Evolutionary conservation across 2,888 invertebrate genomes (phyloP).

Genomic region (Nephrotoma guestfalica): DNA sequence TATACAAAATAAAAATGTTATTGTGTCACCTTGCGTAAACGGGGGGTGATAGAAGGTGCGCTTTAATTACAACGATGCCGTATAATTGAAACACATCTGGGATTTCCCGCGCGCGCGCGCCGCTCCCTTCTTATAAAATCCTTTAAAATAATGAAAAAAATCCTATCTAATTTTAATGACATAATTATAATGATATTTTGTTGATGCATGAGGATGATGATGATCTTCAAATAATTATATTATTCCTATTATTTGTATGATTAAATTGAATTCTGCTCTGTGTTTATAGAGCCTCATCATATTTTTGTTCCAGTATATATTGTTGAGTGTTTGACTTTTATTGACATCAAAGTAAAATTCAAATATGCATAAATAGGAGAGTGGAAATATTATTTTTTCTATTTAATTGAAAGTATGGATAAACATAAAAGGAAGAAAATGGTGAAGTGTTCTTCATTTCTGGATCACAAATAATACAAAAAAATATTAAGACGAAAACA

Average conservation of each 20-base stretch:
- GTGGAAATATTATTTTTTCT: neutral
- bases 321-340: slow-evolving; percentile 7
- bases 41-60: neutral
- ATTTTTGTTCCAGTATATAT: neutral
- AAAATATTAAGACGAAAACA: neutral
- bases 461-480: neutral
- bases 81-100: neutral
- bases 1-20: neutral
- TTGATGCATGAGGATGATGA: neutral
- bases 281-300: neutral
- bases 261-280: neutral
- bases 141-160: neutral
- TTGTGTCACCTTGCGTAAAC: neutral
- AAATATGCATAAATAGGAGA: slow-evolving; percentile 11
- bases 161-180: neutral
- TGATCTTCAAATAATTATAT: neutral
- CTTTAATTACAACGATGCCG: neutral
- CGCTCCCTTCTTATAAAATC: neutral
- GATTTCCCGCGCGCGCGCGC: neutral
- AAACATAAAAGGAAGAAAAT: neutral
- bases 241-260: neutral
- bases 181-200: neutral
- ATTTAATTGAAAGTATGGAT: neutral
- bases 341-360: slow-evolving; percentile 18
- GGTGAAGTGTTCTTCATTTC: neutral